Evolutionary conservation across 1,140 invertebrate species (phyloP), one percentile per base, ranked within the genome.

Genomic region (Ditylenchus dipsaci): DNA sequence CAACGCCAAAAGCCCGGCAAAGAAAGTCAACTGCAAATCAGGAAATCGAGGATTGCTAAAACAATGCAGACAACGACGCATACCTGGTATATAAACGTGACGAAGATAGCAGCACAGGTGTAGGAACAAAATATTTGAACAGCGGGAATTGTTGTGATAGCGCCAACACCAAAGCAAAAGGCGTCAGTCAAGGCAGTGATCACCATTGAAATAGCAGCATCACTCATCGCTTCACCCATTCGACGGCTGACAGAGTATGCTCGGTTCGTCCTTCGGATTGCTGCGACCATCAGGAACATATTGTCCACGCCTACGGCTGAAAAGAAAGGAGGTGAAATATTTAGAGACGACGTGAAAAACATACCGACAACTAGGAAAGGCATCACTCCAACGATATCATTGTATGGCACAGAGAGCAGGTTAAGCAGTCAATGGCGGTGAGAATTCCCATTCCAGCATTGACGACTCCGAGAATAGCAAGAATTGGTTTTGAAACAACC

Each of bases 91-190:
- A 95, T 78, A 84, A 95, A 97, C 1, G 93, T 94, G 75, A 95
- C 91, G 47, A 90, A 87, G 1, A 96, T 91, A 0, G 93, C 92
- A 42, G 91, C 88, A 78, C 92, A 92, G 68, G 91, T 93, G 83
- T 96, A 97, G 76, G 93, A 90, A 85, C 93, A 97, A 85, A 97
- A 97, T 75, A 96, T 95, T 81, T 91, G 89, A 1, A 97, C 91
- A 8, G 80, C 82, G 1, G 80, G 80, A 26, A 82, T 82, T 11
- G 26, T 79, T 17, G 79, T 81, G 64, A 81, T 81, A 11, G 84
- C 82, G 9, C 86, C 85, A 61, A 86, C 84, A 45, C 82, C 82
- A 76, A 86, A 86, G 19, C 86, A 85, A 17, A 86, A 80, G 60
- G 85, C 79, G 73, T 86, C 85, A 21, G 86, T 86, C 8, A 86